Conservation (phyloP, 2,113 vertebrate species). For the Alexandromys fortis region DNA sequence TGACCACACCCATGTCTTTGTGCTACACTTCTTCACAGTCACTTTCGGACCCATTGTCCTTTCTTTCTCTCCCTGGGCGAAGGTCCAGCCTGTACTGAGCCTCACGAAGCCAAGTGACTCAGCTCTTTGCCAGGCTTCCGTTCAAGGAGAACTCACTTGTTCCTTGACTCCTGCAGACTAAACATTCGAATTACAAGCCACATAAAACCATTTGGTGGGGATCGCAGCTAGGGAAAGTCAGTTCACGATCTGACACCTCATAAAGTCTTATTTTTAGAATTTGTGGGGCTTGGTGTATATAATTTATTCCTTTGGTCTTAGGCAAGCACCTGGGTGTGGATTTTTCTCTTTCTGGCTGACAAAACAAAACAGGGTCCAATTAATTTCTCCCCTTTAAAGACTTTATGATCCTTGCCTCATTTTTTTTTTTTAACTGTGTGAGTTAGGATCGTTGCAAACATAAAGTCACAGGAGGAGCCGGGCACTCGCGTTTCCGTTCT, state of each 20-base stretch:
- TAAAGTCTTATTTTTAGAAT: constrained; percentile 80
- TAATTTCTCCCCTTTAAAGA: constrained; percentile 74
- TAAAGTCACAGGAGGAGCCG: constrained; percentile 63
- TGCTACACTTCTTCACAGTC: background rate
- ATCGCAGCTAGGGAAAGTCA: constrained; percentile 73
- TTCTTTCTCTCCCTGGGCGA: background rate
- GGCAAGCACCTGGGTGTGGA: constrained; percentile 70
- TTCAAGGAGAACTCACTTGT: constrained; percentile 75
- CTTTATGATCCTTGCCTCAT: constrained; percentile 75
- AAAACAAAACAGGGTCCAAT: constrained; percentile 75
- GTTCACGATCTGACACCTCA: constrained; percentile 81
- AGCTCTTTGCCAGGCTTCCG: constrained; percentile 62
- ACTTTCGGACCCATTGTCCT: background rate
- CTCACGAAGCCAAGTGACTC: constrained; percentile 29
- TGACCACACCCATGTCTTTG: background rate
- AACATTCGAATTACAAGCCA: constrained; percentile 80
- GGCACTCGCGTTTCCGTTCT: constrained; percentile 54
- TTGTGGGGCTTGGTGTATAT: constrained; percentile 58
- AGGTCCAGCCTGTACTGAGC: background rate
- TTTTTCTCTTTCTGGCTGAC: constrained; percentile 71
- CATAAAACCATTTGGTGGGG: constrained; percentile 76
- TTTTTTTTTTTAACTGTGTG: constrained; percentile 70
- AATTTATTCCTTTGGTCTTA: constrained; percentile 77
- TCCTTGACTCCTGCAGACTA: constrained; percentile 79
- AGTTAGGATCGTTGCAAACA: constrained; percentile 67